These are phyloP conservation scores for Scaptomyza parva DNA, from an alignment of 2,888 invertebrate species.

Conservation along the genomic window DNA sequence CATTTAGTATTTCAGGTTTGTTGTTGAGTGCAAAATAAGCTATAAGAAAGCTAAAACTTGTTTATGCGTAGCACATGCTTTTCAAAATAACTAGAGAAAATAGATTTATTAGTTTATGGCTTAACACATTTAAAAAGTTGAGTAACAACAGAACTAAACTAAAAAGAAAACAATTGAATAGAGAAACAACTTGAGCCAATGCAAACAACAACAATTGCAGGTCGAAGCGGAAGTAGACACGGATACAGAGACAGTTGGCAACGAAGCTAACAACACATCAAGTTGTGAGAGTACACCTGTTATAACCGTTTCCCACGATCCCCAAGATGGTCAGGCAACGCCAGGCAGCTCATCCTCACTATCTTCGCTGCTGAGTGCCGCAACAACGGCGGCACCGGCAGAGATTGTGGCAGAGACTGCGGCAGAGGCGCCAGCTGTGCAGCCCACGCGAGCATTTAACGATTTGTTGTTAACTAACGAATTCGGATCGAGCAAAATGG, in stretches of 20 bases:
- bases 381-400: conserved; percentile 40
- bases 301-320: conserved; percentile 63
- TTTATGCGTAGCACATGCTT: conserved; percentile 26
- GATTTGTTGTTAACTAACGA: conserved; percentile 41
- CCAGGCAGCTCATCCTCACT: conserved; percentile 32
- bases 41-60: conserved; percentile 28
- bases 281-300: conserved; percentile 82
- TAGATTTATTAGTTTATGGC: neutral
- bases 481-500: conserved; percentile 45
- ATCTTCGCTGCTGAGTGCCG: conserved; percentile 50
- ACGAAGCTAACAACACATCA: conserved; percentile 24
- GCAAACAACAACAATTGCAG: conserved; percentile 46
- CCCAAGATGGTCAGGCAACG: conserved; percentile 28
- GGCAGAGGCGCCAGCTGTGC: conserved; percentile 12
- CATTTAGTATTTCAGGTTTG: conserved; percentile 6
- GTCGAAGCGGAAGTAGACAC: conserved; percentile 65
- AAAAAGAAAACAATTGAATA: conserved; percentile 1
- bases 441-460: conserved; percentile 43
- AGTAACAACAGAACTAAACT: conserved; percentile 9
- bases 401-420: conserved; percentile 2
- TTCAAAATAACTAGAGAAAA: conserved; percentile 3
- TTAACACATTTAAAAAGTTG: conserved; percentile 9
- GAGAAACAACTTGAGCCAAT: conserved; percentile 12
- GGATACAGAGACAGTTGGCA: conserved; percentile 34
- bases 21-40: conserved; percentile 25